Base-by-base conservation (phyloP, 2,888 invertebrate species). In the Frankliniella intonsa region DNA sequence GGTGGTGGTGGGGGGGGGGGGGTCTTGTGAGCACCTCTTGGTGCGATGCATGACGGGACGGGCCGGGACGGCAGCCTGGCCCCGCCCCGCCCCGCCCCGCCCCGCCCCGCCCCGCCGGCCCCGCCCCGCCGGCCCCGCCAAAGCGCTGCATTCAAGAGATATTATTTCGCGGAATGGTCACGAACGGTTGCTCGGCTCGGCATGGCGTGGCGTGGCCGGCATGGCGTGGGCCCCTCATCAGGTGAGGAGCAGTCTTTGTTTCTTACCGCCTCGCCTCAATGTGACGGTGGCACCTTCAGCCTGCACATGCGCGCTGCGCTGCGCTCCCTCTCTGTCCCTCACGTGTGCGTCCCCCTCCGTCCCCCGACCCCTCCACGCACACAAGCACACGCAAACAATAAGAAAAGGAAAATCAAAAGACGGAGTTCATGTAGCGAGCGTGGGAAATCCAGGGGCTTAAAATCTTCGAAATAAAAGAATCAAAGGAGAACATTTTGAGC, bases 131-230 rank as follows among this genome's bases (percentile, higher is more conserved):
- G 3, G 38, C 38, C 38, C 38, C 38, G 38, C 38, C 38, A 38
- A 38, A 38, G 62, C 22, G 25, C 69, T 76, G 69, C 69, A 76
- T 25, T 22, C 62, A 25, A 76, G 25, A 76, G 69, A 76, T 25
- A 22, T 76, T 76, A 76, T 76, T 76, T 76, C 69, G 69, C 69
- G 25, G 69, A 76, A 76, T 76, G 69, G 69, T 25, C 69, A 76
- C 25, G 69, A 76, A 76, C 69, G 9, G 69, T 14, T 62, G 62
- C 62, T 62, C 62, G 17, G 62, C 62, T 62, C 62, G 62, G 62
- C 62, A 17, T 2, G 55, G 14, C 11, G 14, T 17, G 55, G 62
- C 62, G 19, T 1, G 62, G 11, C 55, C 55, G 3, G 7, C 55
- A 55, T 19, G 55, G 12, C 55, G 17, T 62, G 17, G 1, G 17